phyloP scores from a whole-genome alignment of 2,113 vertebrate species.

The Ictidomys tridecemlineatus region DNA sequence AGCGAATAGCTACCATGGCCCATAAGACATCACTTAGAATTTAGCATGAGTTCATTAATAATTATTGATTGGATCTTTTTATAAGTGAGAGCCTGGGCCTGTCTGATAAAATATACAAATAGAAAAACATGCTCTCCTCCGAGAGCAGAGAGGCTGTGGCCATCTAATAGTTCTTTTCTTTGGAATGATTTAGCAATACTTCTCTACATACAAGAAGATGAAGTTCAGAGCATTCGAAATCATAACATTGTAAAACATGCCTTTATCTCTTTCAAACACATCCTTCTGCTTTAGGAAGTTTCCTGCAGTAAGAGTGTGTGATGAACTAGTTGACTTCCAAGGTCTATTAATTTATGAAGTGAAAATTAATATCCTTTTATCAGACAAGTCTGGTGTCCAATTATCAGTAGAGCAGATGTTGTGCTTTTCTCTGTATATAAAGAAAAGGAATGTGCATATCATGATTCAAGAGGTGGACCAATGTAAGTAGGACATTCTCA shows the following conservation, averaged over 20 bases:
- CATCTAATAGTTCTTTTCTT: background rate
- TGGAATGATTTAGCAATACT: background rate
- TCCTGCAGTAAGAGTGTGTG: background rate
- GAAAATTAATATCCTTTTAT: slow-evolving; percentile 75
- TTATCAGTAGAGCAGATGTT: slow-evolving; percentile 68
- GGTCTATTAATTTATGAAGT: slow-evolving; percentile 65
- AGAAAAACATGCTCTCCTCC: background rate
- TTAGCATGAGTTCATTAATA: background rate
- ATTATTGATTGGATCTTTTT: background rate
- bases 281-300: slow-evolving; percentile 2
- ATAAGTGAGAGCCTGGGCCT: background rate
- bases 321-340: slow-evolving; percentile 60
- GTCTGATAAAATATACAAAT: background rate
- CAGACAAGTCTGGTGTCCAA: slow-evolving; percentile 53
- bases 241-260: background rate
- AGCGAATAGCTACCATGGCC: background rate
- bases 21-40: background rate
- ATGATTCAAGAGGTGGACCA: slow-evolving; percentile 34
- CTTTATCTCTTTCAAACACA: slow-evolving; percentile 27
- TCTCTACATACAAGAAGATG: background rate
- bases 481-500: slow-evolving; percentile 12
- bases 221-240: background rate
- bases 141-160: background rate
- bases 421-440: slow-evolving; percentile 62
- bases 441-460: slow-evolving; percentile 57